Conservation (phyloP, 2,888 invertebrate genomes). For the Pseudococcus viburni region DNA sequence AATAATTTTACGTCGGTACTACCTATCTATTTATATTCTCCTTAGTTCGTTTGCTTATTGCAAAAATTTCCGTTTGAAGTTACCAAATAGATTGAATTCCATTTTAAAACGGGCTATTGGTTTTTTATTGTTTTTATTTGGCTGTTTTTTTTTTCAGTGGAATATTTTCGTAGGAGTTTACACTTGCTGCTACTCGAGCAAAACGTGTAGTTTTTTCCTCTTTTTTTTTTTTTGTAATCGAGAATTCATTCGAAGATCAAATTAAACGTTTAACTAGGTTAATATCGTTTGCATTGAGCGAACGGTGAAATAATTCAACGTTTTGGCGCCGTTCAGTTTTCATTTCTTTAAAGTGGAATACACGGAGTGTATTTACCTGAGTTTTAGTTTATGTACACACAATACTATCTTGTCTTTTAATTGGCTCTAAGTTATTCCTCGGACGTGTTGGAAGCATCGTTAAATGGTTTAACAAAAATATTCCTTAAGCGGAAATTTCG, state of each 20-base stretch:
- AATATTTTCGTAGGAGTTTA: not conserved
- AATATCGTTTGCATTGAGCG: slow-evolving; percentile 39
- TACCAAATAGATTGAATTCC: not conserved
- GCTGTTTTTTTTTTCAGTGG: not conserved
- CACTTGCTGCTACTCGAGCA: not conserved
- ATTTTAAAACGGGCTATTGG: not conserved
- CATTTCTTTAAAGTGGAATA: not conserved
- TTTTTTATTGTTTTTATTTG: slow-evolving; percentile 12
- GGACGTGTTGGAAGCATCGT: slow-evolving; percentile 13
- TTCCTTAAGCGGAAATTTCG: slow-evolving; percentile 42
- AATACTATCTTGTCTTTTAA: slow-evolving; percentile 45
- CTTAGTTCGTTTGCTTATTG: not conserved
- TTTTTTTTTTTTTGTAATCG: not conserved
- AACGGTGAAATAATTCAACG: slow-evolving; percentile 30
- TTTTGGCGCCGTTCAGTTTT: not conserved
- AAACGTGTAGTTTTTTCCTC: not conserved
- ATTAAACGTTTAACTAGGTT: slow-evolving; percentile 28
- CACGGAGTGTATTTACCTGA: not conserved
- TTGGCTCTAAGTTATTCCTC: slow-evolving; percentile 47
- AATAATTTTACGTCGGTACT: not conserved
- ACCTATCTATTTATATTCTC: not conserved
- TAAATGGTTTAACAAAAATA: slow-evolving; percentile 48
- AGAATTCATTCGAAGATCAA: not conserved
- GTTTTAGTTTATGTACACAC: slow-evolving; percentile 34
- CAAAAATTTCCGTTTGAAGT: not conserved